phyloP scores from a whole-genome alignment of 2,888 invertebrate genomes.

The Xestia ashworthii region DNA sequence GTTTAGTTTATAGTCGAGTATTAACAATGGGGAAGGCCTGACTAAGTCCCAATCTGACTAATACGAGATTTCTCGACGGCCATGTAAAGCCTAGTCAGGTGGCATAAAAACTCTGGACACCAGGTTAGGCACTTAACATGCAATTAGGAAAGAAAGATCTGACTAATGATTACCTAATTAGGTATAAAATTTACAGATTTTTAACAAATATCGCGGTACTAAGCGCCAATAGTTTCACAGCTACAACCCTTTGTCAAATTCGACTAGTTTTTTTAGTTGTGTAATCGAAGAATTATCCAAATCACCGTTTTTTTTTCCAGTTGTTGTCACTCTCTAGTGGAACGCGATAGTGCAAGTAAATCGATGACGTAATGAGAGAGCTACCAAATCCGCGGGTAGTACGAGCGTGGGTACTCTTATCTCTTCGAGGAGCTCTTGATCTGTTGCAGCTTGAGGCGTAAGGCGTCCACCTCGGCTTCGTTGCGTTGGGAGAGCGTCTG shows the following conservation, averaged over 20 bases:
- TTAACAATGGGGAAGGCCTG: not conserved
- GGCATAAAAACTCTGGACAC: too few species aligned
- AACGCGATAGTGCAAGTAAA: slow-evolving; percentile 51
- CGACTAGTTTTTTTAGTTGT: slow-evolving; percentile 3
- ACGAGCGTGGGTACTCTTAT: slow-evolving; percentile 77
- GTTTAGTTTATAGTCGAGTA: slow-evolving; percentile 22
- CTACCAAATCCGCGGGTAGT: slow-evolving; percentile 72
- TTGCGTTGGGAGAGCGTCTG: slow-evolving; percentile 83
- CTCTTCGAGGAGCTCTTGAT: slow-evolving; percentile 89
- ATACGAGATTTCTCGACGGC: not conserved
- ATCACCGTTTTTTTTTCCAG: slow-evolving; percentile 1
- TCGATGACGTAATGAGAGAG: slow-evolving; percentile 74
- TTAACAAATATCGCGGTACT: not conserved
- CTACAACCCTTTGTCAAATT: not conserved
- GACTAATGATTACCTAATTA: not conserved
- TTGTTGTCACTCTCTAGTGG: slow-evolving; percentile 23
- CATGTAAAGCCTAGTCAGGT: too few species aligned
- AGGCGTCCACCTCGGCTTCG: slow-evolving; percentile 87
- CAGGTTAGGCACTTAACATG: too few species aligned
- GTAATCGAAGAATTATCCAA: slow-evolving; percentile 12
- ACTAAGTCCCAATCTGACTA: not conserved
- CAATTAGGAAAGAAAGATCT: too few species aligned
- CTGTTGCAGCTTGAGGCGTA: slow-evolving; percentile 89
- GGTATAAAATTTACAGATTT: not conserved
- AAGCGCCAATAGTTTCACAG: not conserved